Percentiles rank a stretch among this genome's conserved stretches.
Conservation (phyloP, 2,888 invertebrate genomes). For the Carabus problematicus region DNA sequence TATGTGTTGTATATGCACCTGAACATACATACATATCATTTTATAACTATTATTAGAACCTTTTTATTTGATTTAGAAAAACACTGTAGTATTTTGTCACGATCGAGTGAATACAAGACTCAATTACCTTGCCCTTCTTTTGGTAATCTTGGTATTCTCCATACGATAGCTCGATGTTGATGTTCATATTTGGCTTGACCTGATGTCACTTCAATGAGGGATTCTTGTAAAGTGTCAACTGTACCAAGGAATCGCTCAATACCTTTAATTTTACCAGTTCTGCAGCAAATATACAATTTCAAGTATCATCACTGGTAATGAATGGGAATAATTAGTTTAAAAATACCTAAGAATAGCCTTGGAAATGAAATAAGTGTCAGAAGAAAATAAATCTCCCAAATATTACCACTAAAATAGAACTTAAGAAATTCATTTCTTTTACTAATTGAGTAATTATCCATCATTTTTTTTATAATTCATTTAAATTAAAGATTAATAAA, state of each 20-base stretch:
- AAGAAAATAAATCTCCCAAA: no score
- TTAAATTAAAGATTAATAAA: no score
- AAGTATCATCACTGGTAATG: background rate
- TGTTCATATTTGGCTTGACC: conserved; percentile 99
- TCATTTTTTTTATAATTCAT: no score
- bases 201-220: conserved; percentile 93
- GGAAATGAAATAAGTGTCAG: no score
- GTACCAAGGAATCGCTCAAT: conserved; percentile 91
- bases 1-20: conserved; percentile 98
- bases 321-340: conserved; percentile 6
- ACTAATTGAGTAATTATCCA: no score
- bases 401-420: no score
- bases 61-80: no score
- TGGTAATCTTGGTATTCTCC: conserved; percentile 96
- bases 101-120: background rate
- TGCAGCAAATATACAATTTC: conserved; percentile 47
- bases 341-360: no score
- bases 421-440: no score
- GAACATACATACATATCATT: conserved; percentile 46
- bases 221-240: conserved; percentile 88
- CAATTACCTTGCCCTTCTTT: conserved; percentile 95
- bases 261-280: conserved; percentile 91
- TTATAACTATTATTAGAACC: conserved; percentile 28
- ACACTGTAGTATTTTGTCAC: background rate
- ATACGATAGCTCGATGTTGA: conserved; percentile 95